These are phyloP conservation scores for Scortum barcoo DNA, from an alignment of 2,113 vertebrate species.

Conservation along the genomic window DNA sequence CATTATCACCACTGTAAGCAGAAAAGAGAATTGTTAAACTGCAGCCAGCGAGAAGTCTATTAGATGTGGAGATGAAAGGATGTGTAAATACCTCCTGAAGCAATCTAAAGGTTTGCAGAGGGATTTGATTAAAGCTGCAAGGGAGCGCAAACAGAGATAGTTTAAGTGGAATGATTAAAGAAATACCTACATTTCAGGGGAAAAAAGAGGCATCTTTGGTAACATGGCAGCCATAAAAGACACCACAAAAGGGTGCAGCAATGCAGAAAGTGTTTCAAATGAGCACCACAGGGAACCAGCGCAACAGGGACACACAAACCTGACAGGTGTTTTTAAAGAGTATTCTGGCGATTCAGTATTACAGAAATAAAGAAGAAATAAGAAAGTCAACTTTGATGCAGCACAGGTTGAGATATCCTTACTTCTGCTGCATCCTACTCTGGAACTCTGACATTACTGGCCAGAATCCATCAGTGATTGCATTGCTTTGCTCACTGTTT, in stretches of 20 bases:
- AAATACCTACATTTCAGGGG: not conserved
- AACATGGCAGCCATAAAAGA: not conserved
- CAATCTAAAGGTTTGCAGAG: not conserved
- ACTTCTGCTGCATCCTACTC: not conserved
- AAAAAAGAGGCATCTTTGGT: not conserved
- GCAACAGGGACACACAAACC: conserved; percentile 21
- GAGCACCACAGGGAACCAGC: conserved; percentile 39
- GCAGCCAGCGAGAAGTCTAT: not conserved
- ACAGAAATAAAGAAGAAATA: too few species aligned
- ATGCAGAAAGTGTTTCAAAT: conserved; percentile 55
- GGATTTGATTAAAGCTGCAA: conserved; percentile 14
- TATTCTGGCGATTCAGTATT: not conserved
- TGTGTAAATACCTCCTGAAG: conserved; percentile 3
- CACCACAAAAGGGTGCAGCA: conserved; percentile 10
- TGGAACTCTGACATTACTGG: too few species aligned
- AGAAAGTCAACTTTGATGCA: not conserved
- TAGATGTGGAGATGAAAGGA: not conserved
- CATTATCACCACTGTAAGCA: not conserved
- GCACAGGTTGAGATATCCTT: not conserved
- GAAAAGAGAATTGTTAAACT: not conserved
- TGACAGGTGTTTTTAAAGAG: conserved; percentile 3
- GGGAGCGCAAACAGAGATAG: not conserved
- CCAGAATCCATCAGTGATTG: not conserved
- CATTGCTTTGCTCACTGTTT: not conserved
- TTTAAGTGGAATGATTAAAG: not conserved